These are phyloP conservation scores for Hermetia illucens DNA, from an alignment of 1,140 invertebrate genomes.

Conservation along the genomic window DNA sequence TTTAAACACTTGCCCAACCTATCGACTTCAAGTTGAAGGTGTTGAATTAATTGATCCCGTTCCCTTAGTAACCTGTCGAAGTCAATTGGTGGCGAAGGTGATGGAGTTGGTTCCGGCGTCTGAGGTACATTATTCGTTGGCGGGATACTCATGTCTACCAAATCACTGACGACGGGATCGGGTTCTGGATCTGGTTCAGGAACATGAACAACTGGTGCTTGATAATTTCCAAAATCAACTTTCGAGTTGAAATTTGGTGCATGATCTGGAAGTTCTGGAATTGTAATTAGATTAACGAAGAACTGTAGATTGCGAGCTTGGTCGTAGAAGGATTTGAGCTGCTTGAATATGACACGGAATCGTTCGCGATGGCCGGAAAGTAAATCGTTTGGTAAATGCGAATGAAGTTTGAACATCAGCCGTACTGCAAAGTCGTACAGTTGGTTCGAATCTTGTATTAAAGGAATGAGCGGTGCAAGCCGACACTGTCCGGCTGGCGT, in stretches of 20 bases:
- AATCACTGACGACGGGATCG: conserved; percentile 41
- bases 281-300: conserved; percentile 89
- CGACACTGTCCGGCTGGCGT: conserved; percentile 91
- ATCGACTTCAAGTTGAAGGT: conserved; percentile 59
- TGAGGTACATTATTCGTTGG: conserved; percentile 22
- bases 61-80: conserved; percentile 34
- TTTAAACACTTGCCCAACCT: conserved; percentile 29
- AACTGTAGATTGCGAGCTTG: conserved; percentile 90
- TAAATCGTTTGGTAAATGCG: conserved; percentile 77
- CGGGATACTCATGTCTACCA: conserved; percentile 45
- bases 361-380: conserved; percentile 81
- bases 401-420: conserved; percentile 89
- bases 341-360: conserved; percentile 79
- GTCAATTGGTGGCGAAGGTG: conserved; percentile 10
- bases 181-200: conserved; percentile 46
- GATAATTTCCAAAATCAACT: conserved; percentile 82
- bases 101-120: conserved; percentile 18
- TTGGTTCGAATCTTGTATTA: conserved; percentile 92
- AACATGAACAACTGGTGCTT: conserved; percentile 85
- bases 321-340: conserved; percentile 85
- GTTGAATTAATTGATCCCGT: conserved; percentile 69
- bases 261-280: conserved; percentile 83
- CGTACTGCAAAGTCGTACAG: conserved; percentile 95
- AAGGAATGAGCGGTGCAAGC: conserved; percentile 89
- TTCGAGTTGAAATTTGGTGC: conserved; percentile 93